Evolutionary conservation across 1,140 invertebrate species (phyloP), one percentile per base, ranked within the genome.

Genomic region (Ostrea edulis): DNA sequence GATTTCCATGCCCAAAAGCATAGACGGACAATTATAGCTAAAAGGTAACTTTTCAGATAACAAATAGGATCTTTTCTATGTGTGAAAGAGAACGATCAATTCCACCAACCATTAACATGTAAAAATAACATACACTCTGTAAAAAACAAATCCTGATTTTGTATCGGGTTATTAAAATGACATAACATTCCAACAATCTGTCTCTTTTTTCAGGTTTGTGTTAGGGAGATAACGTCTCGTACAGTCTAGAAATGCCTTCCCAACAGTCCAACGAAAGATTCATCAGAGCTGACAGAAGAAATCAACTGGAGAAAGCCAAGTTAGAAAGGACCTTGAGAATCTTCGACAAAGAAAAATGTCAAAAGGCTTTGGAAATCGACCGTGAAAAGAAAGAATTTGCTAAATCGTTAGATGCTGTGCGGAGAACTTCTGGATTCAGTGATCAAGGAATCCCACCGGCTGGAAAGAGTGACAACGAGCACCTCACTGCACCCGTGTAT

Each of bases 361-460:
- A 82, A 0, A 55, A 87, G 9, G 81, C 85, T 44, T 85, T 84
- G 25, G 86, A 88, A 84, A 90, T 90, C 35, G 89, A 91, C 29
- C 86, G 91, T 0, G 89, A 91, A 54, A 91, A 90, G 71, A 68
- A 81, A 71, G 53, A 77, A 20, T 62, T 91, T n/a, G 87, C 87
- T 14, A 89, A 84, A 85, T 85, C 87, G 17, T 88, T 90, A 20
- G 82, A 68, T 0, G 29, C 65, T 17, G 89, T 91, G 2, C 86
- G 77, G 81, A 77, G 84, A 51, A 91, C 91, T 5, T 89, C 90
- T 20, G 91, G 91, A 52, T 82, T 86, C 29, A 90, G 90, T 86
- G 90, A 91, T 29, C 83, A 90, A 83, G 91, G 84, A 5, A 55
- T 89, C 5, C 84, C 89, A 0, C 91, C 91, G 0, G 84, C 35